Percentiles rank a stretch among this genome's conserved stretches.
Evolutionary conservation across 2,888 invertebrate species (phyloP).

Genomic region (Ptychoptera albimana): DNA sequence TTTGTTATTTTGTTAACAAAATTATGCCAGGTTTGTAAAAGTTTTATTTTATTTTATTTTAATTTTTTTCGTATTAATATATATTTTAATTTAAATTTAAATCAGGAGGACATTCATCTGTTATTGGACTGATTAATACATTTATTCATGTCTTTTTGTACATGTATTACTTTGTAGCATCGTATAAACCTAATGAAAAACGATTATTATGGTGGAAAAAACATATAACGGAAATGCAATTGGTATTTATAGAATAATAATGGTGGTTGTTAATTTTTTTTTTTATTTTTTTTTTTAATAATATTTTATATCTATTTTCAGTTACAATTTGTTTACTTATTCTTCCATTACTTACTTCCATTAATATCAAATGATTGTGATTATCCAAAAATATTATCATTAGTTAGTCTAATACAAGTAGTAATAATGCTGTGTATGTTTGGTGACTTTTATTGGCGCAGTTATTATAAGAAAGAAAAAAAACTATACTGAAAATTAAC

Average conservation of each 20-base stretch:
- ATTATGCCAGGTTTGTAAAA: slow-evolving; percentile 35
- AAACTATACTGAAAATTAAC: not conserved
- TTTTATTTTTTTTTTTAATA: not conserved
- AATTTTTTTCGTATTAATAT: not conserved
- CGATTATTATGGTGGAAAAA: slow-evolving; percentile 71
- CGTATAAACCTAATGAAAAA: slow-evolving; percentile 50
- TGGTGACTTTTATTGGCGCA: slow-evolving; percentile 44
- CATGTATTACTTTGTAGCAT: slow-evolving; percentile 59
- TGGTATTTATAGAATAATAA: slow-evolving; percentile 30
- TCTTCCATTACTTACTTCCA: slow-evolving; percentile 36
- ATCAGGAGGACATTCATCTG: slow-evolving; percentile 46
- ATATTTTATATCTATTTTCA: slow-evolving; percentile 27
- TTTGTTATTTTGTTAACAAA: slow-evolving; percentile 40
- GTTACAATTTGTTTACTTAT: slow-evolving; percentile 46
- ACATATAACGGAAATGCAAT: slow-evolving; percentile 67
- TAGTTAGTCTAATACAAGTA: slow-evolving; percentile 44
- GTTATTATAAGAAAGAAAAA: slow-evolving; percentile 31
- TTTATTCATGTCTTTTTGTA: slow-evolving; percentile 74
- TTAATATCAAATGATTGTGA: slow-evolving; percentile 38
- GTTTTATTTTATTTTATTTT: not conserved
- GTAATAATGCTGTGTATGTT: slow-evolving; percentile 48
- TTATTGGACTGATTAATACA: slow-evolving; percentile 50
- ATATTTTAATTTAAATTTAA: not conserved
- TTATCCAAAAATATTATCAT: slow-evolving; percentile 38
- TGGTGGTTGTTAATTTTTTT: not conserved